These are phyloP conservation scores for Otolemur crassicaudatus DNA, from an alignment of 2,797 vertebrate species.

Conservation along the genomic window DNA sequence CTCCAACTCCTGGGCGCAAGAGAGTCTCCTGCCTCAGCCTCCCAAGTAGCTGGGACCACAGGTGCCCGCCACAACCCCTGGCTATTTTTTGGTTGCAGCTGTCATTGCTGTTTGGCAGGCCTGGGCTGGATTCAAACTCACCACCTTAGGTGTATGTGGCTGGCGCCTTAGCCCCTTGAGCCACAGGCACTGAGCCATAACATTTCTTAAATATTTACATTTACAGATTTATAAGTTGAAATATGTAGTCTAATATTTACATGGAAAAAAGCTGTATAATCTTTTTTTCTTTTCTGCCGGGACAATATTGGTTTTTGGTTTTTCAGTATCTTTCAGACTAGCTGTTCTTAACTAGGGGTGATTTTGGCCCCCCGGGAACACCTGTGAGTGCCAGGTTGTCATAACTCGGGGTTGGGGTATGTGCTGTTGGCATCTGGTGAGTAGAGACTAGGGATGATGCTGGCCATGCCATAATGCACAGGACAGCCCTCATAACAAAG, in stretches of 20 bases:
- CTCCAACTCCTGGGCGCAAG: too few relatives aligned
- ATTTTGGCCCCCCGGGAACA: background rate
- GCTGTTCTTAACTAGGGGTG: background rate
- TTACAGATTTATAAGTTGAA: slow-evolving; percentile 54
- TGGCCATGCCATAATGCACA: background rate
- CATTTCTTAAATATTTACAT: slow-evolving; percentile 34
- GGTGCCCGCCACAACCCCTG: too few relatives aligned
- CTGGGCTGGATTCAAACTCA: too few relatives aligned
- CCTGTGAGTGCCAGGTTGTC: background rate
- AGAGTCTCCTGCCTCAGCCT: too few relatives aligned
- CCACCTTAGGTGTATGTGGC: too few relatives aligned
- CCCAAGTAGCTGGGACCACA: too few relatives aligned
- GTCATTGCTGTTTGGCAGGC: too few relatives aligned
- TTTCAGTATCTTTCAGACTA: slow-evolving; percentile 1
- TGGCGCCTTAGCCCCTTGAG: too few relatives aligned
- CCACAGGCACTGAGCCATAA: too few relatives aligned
- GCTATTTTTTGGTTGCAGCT: too few relatives aligned
- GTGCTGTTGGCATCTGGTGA: background rate
- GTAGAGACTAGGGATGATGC: background rate
- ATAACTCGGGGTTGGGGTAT: background rate
- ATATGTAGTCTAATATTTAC: slow-evolving; percentile 4
- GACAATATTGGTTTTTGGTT: slow-evolving; percentile 26
- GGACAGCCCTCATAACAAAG: background rate
- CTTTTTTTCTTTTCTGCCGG: background rate
- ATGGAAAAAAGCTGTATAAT: slow-evolving; percentile 43